A percentile compares a stretch with the other conserved stretches of the same genome.
phyloP scores from a whole-genome alignment of 2,113 vertebrate genomes.

The Vanacampus margaritifer region DNA sequence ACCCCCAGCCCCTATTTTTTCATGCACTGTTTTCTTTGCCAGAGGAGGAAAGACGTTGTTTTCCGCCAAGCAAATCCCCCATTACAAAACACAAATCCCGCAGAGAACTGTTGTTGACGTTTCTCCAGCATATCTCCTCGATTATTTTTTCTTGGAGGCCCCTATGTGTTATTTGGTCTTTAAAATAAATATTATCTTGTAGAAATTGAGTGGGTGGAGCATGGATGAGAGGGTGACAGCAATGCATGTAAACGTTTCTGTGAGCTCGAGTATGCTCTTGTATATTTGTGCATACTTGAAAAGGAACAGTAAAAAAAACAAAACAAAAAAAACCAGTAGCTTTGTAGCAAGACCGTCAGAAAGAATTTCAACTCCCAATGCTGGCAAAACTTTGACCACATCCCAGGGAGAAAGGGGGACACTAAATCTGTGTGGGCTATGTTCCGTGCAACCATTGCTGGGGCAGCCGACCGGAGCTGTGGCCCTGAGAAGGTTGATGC shows the following conservation, averaged over 20 bases:
- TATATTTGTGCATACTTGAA: constrained; percentile 14
- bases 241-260: constrained; percentile 25
- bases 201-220: constrained; percentile 27
- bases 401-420: no score
- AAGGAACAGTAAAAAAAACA: constrained; percentile 8
- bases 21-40: constrained; percentile 21
- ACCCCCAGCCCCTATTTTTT: not conserved
- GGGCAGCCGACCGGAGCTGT: no score
- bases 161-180: constrained; percentile 54
- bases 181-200: constrained; percentile 53
- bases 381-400: no score
- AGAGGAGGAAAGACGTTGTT: constrained; percentile 39
- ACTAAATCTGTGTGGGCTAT: no score
- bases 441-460: no score
- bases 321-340: not conserved
- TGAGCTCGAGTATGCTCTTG: constrained; percentile 17
- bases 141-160: constrained; percentile 57
- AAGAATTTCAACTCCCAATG: no score
- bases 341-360: no score
- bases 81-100: constrained; percentile 43
- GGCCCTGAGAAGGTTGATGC: no score
- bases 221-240: constrained; percentile 12
- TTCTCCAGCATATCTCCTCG: constrained; percentile 57
- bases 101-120: constrained; percentile 56
- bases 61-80: constrained; percentile 29